Percentiles rank a stretch among this genome's conserved stretches.
phyloP scores from a whole-genome alignment of 1,140 invertebrate species.

The Neomicropteryx cornuta region DNA sequence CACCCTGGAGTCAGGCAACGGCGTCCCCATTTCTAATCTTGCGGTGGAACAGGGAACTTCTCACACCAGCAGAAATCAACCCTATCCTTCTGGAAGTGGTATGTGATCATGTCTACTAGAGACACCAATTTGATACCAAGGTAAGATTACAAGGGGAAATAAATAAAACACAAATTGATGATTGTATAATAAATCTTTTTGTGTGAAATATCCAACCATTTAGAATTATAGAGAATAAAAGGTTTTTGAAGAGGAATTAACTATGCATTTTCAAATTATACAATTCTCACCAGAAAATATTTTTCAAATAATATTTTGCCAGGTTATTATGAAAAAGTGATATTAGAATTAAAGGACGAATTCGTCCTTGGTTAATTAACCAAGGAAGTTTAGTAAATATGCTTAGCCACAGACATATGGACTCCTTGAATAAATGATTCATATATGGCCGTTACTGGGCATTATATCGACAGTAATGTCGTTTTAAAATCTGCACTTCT shows the following conservation, averaged over 20 bases:
- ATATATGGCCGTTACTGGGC: constrained; percentile 13
- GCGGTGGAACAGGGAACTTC: too few species aligned
- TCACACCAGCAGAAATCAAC: too few species aligned
- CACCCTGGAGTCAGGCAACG: too few species aligned
- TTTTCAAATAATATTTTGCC: constrained; percentile 11
- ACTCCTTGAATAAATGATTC: constrained; percentile 12
- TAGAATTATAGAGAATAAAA: constrained; percentile 12
- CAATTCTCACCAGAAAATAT: constrained; percentile 10
- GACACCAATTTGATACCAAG: too few species aligned
- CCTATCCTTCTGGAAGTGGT: too few species aligned
- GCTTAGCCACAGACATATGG: constrained; percentile 16
- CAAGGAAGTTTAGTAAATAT: constrained; percentile 3
- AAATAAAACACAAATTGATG: constrained; percentile 8
- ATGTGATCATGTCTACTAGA: too few species aligned
- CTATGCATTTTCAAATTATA: constrained; percentile 9
- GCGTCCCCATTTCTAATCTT: too few species aligned
- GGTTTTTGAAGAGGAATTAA: constrained; percentile 11
- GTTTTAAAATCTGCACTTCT: constrained; percentile 6
- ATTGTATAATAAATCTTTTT: constrained; percentile 8
- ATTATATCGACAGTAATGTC: constrained; percentile 14
- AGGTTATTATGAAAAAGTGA: constrained; percentile 9
- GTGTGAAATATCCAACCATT: constrained; percentile 11
- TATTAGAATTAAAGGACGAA: not conserved
- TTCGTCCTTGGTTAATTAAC: too few species aligned
- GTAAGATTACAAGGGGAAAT: too few species aligned